Percentiles rank a stretch among this genome's conserved stretches.
These are phyloP conservation scores for Periphyllus acericola DNA, from an alignment of 2,888 invertebrate genomes.

Conservation along the genomic window DNA sequence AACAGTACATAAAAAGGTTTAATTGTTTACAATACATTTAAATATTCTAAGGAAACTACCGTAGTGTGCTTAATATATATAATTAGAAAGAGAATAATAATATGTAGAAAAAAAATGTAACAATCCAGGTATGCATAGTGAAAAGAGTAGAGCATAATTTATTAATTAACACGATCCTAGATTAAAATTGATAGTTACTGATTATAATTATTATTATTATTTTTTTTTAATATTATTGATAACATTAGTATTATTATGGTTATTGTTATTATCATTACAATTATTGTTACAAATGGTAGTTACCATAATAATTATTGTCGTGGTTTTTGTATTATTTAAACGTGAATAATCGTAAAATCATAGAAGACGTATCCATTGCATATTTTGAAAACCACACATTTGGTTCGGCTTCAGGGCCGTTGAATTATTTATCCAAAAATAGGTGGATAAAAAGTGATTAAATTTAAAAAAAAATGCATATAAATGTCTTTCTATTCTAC, in stretches of 20 bases:
- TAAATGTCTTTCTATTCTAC: background rate
- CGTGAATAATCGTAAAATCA: no score
- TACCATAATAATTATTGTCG: no score
- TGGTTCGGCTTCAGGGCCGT: background rate
- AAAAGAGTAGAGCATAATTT: background rate
- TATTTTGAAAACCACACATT: background rate
- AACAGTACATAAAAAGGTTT: conserved; percentile 27
- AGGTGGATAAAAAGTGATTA: background rate
- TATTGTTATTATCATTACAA: no score
- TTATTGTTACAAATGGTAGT: no score
- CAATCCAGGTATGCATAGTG: background rate
- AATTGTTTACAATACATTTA: conserved; percentile 30
- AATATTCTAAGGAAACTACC: background rate
- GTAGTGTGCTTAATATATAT: background rate
- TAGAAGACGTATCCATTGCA: no score
- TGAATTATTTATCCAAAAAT: background rate
- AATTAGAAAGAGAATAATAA: background rate
- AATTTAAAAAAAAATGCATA: background rate
- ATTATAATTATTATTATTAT: no score
- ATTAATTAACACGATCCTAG: no score
- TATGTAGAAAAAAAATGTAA: background rate
- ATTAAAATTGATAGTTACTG: no score
- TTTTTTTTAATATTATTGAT: no score
- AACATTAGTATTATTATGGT: no score
- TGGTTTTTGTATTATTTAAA: no score